Conservation (phyloP, 35 echinoderm and acorn worm species). For the Ptychodera flava region DNA sequence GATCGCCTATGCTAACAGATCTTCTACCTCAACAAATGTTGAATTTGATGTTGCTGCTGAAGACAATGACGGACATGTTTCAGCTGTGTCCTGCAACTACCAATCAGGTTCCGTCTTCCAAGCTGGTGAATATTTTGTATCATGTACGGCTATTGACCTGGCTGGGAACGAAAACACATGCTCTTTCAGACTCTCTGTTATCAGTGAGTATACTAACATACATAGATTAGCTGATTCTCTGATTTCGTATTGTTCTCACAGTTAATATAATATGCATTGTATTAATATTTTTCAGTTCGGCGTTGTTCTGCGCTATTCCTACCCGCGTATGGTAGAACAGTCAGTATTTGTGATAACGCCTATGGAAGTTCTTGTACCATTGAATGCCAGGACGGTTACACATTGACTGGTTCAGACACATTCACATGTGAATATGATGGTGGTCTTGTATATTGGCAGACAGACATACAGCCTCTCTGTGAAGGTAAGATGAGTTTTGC, state of each 20-base stretch:
- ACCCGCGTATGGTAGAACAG: constrained; percentile 11
- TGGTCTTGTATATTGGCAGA: constrained; percentile 12
- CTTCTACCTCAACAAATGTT: constrained; percentile 13
- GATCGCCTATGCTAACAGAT: constrained; percentile 10
- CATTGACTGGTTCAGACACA: constrained; percentile 25
- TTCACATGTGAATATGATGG: constrained; percentile 13
- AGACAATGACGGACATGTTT: constrained; percentile 16
- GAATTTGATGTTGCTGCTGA: constrained; percentile 15
- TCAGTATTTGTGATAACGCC: constrained; percentile 4
- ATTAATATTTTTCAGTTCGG: constrained; percentile 8
- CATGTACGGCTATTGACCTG: constrained; percentile 23
- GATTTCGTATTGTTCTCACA: too few relatives aligned
- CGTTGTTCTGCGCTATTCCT: constrained; percentile 10
- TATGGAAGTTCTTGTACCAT: constrained; percentile 16
- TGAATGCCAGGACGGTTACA: constrained; percentile 20
- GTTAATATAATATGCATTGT: too few relatives aligned
- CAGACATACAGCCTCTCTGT: constrained; percentile 21
- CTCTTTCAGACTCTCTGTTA: not conserved
- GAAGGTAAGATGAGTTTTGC: too few relatives aligned
- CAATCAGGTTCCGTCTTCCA: not conserved
- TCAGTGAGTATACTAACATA: not conserved
- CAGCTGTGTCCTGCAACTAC: constrained; percentile 2
- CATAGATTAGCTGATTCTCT: too few relatives aligned
- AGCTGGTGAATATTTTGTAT: constrained; percentile 13
- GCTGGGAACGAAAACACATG: constrained; percentile 14